Percentiles rank a stretch among this genome's conserved stretches.
Evolutionary conservation across 2,888 invertebrate genomes (phyloP).

Genomic region (Crocallis elinguaria): DNA sequence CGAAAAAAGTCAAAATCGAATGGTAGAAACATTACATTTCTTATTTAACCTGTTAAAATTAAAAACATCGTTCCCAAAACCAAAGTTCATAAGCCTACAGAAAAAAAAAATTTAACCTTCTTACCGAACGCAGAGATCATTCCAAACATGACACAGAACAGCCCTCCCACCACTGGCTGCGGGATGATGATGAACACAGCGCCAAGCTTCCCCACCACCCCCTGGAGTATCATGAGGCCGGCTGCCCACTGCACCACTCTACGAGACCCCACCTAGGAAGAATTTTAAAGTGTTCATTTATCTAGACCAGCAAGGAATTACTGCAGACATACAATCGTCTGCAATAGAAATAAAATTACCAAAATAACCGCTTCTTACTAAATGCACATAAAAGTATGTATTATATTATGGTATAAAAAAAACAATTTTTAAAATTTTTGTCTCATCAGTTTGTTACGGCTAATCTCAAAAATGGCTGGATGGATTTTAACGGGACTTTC

Average conservation of each 20-base stretch:
- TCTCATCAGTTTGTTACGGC: no score
- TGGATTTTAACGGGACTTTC: no score
- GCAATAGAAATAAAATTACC: no score
- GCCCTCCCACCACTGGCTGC: conserved; percentile 91
- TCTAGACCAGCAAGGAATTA: background rate
- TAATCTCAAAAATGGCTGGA: no score
- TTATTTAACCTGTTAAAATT: no score
- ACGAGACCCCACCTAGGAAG: conserved; percentile 88
- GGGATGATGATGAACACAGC: conserved; percentile 93
- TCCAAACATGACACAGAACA: conserved; percentile 93
- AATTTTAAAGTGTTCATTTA: background rate
- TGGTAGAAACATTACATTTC: no score
- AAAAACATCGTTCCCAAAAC: background rate
- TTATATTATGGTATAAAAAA: no score
- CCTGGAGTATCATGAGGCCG: conserved; percentile 89
- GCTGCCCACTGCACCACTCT: conserved; percentile 92
- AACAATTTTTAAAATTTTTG: no score
- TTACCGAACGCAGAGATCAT: conserved; percentile 92
- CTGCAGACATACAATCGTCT: no score
- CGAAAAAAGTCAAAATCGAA: no score
- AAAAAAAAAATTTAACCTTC: conserved; percentile 29
- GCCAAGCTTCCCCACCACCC: conserved; percentile 90
- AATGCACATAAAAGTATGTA: no score
- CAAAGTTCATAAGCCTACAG: background rate
- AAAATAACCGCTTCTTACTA: no score